Evolutionary conservation across 2,888 invertebrate genomes (phyloP).

Genomic region (Tenodera sinensis): DNA sequence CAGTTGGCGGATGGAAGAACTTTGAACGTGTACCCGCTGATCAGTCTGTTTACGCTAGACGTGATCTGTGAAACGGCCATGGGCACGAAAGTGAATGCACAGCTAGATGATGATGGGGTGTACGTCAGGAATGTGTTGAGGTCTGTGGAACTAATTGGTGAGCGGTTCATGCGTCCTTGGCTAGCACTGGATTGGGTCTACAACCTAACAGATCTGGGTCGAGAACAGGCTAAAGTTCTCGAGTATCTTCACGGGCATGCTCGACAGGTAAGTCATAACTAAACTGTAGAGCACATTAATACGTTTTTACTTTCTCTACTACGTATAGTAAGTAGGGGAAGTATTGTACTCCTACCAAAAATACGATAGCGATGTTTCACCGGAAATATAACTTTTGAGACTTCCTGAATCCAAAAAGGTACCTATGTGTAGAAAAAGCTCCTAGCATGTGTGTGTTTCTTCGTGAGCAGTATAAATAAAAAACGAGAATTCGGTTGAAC

Average conservation of each 20-base stretch:
- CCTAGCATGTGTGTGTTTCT: too few species aligned
- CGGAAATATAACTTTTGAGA: too few species aligned
- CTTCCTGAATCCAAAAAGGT: too few species aligned
- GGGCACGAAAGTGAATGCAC: constrained; percentile 27
- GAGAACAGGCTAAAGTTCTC: not conserved
- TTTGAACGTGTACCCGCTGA: constrained; percentile 11
- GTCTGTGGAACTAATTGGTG: not conserved
- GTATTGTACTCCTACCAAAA: too few species aligned
- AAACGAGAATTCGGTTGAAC: too few species aligned
- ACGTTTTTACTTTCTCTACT: too few species aligned
- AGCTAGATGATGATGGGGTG: constrained; percentile 18
- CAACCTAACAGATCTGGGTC: not conserved
- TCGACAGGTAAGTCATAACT: not conserved
- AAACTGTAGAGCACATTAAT: too few species aligned
- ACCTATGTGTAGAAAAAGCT: too few species aligned
- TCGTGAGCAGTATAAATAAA: too few species aligned
- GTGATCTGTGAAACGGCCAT: constrained; percentile 30
- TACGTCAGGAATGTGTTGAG: not conserved
- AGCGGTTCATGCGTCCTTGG: constrained; percentile 7
- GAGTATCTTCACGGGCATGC: constrained; percentile 9
- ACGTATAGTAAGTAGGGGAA: too few species aligned
- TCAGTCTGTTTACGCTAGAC: constrained; percentile 30
- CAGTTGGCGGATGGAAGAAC: not conserved
- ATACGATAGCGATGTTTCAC: too few species aligned
- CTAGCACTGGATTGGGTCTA: not conserved